phyloP scores from a whole-genome alignment of 2,888 invertebrate species.

The Leuctra nigra region DNA sequence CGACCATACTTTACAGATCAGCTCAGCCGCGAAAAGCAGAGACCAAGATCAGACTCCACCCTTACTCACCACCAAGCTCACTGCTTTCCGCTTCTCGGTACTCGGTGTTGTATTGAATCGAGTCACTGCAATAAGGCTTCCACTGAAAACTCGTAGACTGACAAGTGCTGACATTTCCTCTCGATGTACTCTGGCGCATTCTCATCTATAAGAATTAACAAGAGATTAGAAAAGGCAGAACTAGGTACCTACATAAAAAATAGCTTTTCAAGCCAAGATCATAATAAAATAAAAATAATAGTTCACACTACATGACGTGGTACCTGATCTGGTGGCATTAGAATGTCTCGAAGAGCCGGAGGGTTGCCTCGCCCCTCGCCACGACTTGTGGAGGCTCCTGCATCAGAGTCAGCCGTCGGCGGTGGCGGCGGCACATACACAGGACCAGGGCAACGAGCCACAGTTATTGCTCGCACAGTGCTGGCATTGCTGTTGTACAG shows the following conservation, averaged over 20 bases:
- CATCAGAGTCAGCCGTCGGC: background rate
- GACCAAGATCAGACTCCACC: too few species aligned
- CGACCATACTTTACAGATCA: too few species aligned
- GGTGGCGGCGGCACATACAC: too few species aligned
- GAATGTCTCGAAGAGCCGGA: slow-evolving; percentile 45
- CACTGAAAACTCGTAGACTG: too few species aligned
- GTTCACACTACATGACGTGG: background rate
- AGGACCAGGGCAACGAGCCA: slow-evolving; percentile 69
- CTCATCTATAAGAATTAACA: too few species aligned
- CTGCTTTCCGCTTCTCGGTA: slow-evolving; percentile 49
- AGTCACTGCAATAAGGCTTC: slow-evolving; percentile 37
- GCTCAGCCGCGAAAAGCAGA: too few species aligned
- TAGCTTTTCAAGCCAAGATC: too few species aligned
- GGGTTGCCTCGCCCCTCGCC: slow-evolving; percentile 40
- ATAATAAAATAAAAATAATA: background rate
- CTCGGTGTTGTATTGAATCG: slow-evolving; percentile 56
- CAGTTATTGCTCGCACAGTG: slow-evolving; percentile 68
- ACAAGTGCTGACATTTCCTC: too few species aligned
- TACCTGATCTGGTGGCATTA: background rate
- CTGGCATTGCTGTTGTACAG: slow-evolving; percentile 78
- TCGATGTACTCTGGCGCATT: too few species aligned
- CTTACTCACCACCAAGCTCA: too few species aligned
- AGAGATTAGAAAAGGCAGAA: too few species aligned
- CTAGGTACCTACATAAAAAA: too few species aligned
- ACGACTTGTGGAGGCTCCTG: background rate